Evolutionary conservation across 1,140 invertebrate genomes (phyloP).

Genomic region (Zaprionus ghesquierei): DNA sequence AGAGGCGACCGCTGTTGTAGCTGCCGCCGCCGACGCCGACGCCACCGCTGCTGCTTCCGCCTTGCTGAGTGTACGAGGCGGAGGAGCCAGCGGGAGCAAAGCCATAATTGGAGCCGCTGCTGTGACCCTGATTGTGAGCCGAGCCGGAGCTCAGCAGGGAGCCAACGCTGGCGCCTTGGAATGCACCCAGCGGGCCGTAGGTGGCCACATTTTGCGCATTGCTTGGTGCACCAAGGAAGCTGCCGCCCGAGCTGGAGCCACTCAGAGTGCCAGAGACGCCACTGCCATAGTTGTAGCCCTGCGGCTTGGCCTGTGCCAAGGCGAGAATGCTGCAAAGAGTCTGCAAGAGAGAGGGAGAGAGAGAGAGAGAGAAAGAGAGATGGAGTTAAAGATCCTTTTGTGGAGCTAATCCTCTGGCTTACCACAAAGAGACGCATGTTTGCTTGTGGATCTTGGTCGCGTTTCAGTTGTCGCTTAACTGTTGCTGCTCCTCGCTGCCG

Average conservation of each 20-base stretch:
- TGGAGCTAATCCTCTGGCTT: conserved; percentile 25
- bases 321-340: conserved; percentile 57
- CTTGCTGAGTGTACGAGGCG: background rate
- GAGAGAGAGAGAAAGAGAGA: background rate
- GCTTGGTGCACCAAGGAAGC: conserved; percentile 49
- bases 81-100: background rate
- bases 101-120: conserved; percentile 9
- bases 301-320: conserved; percentile 66
- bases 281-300: conserved; percentile 75
- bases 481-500: conserved; percentile 55
- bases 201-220: conserved; percentile 49
- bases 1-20: conserved; percentile 1
- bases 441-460: conserved; percentile 37
- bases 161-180: conserved; percentile 65
- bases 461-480: conserved; percentile 68
- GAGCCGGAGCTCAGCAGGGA: conserved; percentile 42
- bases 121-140: background rate
- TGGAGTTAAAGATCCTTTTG: conserved; percentile 8
- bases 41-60: background rate
- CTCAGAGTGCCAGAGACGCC: conserved; percentile 60
- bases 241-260: conserved; percentile 5
- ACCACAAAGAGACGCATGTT: conserved; percentile 78
- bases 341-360: conserved; percentile 25
- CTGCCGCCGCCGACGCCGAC: background rate
- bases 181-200: conserved; percentile 63